Percentiles rank a stretch among this genome's conserved stretches.
These are phyloP conservation scores for Cirrhinus molitorella DNA, from an alignment of 2,797 vertebrate genomes.

Conservation along the genomic window DNA sequence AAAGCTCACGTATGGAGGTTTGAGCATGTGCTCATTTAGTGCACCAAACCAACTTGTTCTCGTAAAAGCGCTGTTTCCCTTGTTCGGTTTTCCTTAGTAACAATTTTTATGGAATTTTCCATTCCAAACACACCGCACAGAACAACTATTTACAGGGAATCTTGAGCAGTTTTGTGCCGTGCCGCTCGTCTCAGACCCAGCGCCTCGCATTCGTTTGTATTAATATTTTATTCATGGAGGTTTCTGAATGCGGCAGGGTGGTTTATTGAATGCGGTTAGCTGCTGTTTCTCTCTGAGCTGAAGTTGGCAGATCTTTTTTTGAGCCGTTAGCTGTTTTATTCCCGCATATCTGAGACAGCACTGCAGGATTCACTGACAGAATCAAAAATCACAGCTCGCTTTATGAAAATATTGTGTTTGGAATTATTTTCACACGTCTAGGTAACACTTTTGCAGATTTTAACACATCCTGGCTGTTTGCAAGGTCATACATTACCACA, in stretches of 20 bases:
- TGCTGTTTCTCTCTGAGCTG: conserved; percentile 14
- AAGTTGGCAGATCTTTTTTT: conserved; percentile 25
- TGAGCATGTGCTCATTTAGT: conserved; percentile 4
- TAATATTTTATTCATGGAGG: conserved; percentile 46
- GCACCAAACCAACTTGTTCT: conserved; percentile 41
- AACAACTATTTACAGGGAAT: conserved; percentile 37
- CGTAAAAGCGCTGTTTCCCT: conserved; percentile 32
- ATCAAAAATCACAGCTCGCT: conserved; percentile 14
- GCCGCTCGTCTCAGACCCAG: conserved; percentile 16
- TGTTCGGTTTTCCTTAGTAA: conserved; percentile 39
- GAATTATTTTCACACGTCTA: neutral
- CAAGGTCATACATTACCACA: neutral
- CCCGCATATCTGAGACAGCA: neutral
- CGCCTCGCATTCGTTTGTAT: neutral
- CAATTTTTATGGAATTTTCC: conserved; percentile 44
- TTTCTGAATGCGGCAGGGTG: conserved; percentile 25
- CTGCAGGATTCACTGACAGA: conserved; percentile 10
- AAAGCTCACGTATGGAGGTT: conserved; percentile 1
- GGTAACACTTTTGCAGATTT: neutral
- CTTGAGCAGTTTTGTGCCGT: neutral
- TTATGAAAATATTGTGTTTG: neutral
- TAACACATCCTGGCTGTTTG: neutral
- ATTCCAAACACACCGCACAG: conserved; percentile 15
- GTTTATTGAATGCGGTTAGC: conserved; percentile 34
- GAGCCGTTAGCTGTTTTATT: neutral